Percentiles rank a stretch among this genome's conserved stretches.
Conservation (phyloP, 2,888 invertebrate genomes). For the Oscheius onirici region DNA sequence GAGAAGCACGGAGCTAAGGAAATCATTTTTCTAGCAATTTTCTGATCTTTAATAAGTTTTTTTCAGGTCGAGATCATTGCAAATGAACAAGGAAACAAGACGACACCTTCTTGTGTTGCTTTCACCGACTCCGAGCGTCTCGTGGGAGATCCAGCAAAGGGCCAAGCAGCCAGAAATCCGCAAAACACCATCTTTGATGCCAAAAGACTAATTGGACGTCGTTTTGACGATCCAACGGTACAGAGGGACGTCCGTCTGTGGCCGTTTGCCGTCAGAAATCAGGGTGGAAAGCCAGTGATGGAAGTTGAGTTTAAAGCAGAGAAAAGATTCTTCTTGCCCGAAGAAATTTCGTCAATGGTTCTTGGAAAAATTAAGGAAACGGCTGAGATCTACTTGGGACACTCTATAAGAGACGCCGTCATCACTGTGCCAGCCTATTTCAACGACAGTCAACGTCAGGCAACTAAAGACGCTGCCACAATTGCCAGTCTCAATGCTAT, state of each 20-base stretch:
- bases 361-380: constrained; percentile 71
- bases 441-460: constrained; percentile 79
- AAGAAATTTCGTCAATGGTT: constrained; percentile 71
- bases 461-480: constrained; percentile 76
- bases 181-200: constrained; percentile 64
- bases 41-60: too few relatives aligned
- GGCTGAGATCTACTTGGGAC: constrained; percentile 72
- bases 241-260: constrained; percentile 70
- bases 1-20: too few relatives aligned
- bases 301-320: constrained; percentile 87
- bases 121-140: constrained; percentile 75
- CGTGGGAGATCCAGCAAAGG: constrained; percentile 75
- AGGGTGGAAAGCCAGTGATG: constrained; percentile 53
- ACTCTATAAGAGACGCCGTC: constrained; percentile 78
- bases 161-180: constrained; percentile 75
- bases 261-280: constrained; percentile 67
- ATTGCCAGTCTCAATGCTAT: too few relatives aligned
- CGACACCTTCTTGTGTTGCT: constrained; percentile 79
- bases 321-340: constrained; percentile 77
- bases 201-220: constrained; percentile 74
- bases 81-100: constrained; percentile 79
- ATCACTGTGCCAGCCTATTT: constrained; percentile 88
- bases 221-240: constrained; percentile 72
- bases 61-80: constrained; percentile 74
- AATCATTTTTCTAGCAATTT: too few relatives aligned